Evolutionary conservation across 2,113 vertebrate species (phyloP).

Genomic region (Sinocyclocheilus rhinocerous): DNA sequence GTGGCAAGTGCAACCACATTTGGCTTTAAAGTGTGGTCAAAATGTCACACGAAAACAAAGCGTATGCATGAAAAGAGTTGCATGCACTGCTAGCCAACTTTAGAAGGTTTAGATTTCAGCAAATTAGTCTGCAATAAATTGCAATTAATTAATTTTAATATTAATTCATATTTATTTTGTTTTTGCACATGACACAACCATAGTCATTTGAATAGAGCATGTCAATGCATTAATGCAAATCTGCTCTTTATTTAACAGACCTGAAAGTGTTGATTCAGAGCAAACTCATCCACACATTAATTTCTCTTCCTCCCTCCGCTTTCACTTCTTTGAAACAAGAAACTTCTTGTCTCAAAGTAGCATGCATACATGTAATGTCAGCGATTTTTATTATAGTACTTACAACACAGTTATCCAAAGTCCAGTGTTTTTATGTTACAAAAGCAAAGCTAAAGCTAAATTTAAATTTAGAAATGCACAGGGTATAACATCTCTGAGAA

Average conservation of each 20-base stretch:
- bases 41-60: neutral
- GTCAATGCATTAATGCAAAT: neutral
- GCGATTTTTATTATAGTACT: neutral
- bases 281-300: neutral
- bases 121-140: neutral
- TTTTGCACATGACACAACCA: neutral
- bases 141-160: neutral
- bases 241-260: neutral
- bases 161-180: neutral
- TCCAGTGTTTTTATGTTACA: neutral
- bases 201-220: neutral
- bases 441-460: neutral
- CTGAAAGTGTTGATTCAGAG: neutral
- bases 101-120: neutral
- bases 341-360: neutral
- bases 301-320: neutral
- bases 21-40: neutral
- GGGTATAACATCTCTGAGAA: neutral
- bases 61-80: neutral
- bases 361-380: neutral
- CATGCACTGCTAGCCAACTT: neutral
- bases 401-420: neutral
- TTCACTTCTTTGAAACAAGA: constrained; percentile 54
- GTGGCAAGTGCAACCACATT: neutral
- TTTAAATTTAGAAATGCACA: neutral